These are phyloP conservation scores for Chromis chromis DNA, from an alignment of 2,797 vertebrate genomes.

Conservation along the genomic window DNA sequence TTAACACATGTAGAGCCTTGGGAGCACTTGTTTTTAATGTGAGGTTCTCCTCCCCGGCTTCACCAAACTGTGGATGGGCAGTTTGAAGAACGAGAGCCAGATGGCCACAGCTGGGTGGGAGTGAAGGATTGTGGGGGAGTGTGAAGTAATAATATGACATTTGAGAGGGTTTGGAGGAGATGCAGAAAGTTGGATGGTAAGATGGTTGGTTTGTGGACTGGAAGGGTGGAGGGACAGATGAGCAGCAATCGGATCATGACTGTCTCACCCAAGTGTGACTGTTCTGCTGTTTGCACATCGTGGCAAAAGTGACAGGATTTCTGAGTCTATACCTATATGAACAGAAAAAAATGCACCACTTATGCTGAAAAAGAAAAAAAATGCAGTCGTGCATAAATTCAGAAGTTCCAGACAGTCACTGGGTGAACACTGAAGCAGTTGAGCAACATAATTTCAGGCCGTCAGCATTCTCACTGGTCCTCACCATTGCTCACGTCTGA, in stretches of 20 bases:
- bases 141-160: constrained; percentile 12
- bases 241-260: constrained; percentile 19
- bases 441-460: constrained; percentile 51
- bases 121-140: not conserved
- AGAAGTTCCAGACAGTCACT: constrained; percentile 35
- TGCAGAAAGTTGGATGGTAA: constrained; percentile 14
- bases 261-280: constrained; percentile 33
- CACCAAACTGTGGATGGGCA: constrained; percentile 48
- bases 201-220: constrained; percentile 8
- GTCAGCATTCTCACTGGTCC: constrained; percentile 61
- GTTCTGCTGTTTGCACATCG: constrained; percentile 2
- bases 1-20: constrained; percentile 27
- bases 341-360: not conserved
- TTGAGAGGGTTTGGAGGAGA: constrained; percentile 19
- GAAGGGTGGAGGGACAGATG: constrained; percentile 31
- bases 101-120: constrained; percentile 50
- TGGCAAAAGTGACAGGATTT: not conserved
- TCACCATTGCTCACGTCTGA: constrained; percentile 56
- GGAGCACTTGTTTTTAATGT: constrained; percentile 40
- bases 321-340: constrained; percentile 4
- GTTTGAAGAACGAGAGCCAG: constrained; percentile 43
- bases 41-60: constrained; percentile 41
- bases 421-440: constrained; percentile 26
- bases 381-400: constrained; percentile 40
- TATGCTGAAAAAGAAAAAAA: constrained; percentile 8